phyloP scores from a whole-genome alignment of 2,888 invertebrate species.

The Drosophila niveifrons region DNA sequence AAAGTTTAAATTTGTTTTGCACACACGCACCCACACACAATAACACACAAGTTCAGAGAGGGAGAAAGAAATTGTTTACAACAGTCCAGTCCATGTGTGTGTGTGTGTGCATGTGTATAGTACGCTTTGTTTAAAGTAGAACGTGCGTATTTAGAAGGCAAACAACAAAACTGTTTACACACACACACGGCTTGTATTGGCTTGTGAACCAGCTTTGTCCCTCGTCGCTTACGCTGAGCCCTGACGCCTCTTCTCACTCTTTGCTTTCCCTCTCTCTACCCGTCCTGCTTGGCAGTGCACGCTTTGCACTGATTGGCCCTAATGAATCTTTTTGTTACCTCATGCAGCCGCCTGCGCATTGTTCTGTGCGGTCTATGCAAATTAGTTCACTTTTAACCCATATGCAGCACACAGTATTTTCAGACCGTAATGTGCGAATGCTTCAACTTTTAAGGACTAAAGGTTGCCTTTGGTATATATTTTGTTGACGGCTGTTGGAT shows the following conservation, averaged over 20 bases:
- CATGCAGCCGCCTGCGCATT: slow-evolving; percentile 77
- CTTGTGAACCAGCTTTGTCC: slow-evolving; percentile 31
- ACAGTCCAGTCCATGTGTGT: slow-evolving; percentile 35
- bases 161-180: slow-evolving; percentile 74
- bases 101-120: slow-evolving; percentile 35
- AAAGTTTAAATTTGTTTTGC: slow-evolving; percentile 78
- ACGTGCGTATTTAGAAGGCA: slow-evolving; percentile 78
- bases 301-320: slow-evolving; percentile 79
- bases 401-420: slow-evolving; percentile 36
- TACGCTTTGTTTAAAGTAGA: slow-evolving; percentile 73
- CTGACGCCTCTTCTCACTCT: background rate
- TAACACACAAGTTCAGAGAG: slow-evolving; percentile 20
- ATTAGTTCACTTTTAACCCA: slow-evolving; percentile 78
- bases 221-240: slow-evolving; percentile 2
- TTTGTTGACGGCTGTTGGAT: background rate
- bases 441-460: slow-evolving; percentile 27
- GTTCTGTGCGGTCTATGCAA: slow-evolving; percentile 77
- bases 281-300: slow-evolving; percentile 36
- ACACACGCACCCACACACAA: slow-evolving; percentile 48
- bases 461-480: slow-evolving; percentile 1
- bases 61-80: slow-evolving; percentile 59
- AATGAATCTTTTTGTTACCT: slow-evolving; percentile 78
- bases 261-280: slow-evolving; percentile 20
- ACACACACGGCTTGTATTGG: slow-evolving; percentile 54
- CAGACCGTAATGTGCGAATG: slow-evolving; percentile 2